phyloP scores from a whole-genome alignment of 2,113 vertebrate species.

The Aramus guarauna region DNA sequence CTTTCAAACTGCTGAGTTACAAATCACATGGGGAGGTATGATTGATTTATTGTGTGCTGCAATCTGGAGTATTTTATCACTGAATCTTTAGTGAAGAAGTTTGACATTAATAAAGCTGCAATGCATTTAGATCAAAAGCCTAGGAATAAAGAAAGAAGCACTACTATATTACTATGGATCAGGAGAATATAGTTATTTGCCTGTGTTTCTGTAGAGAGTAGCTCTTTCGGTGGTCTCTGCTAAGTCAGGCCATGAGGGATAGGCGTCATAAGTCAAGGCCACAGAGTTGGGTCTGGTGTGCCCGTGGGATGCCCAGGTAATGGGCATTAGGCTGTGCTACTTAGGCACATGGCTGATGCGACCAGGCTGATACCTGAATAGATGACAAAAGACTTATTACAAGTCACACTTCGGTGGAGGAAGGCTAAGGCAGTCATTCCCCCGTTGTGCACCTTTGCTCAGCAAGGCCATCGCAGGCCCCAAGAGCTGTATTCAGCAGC shows the following conservation, averaged over 20 bases:
- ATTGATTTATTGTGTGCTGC: constrained; percentile 33
- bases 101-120: not conserved
- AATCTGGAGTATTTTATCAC: constrained; percentile 37
- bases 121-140: not conserved
- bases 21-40: not conserved
- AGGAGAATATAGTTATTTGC: not conserved
- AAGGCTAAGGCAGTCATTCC: not conserved
- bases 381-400: not conserved
- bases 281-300: not conserved
- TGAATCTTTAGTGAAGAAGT: constrained; percentile 15
- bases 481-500: not conserved
- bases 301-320: not conserved
- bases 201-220: not conserved
- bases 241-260: not conserved
- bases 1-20: constrained; percentile 14
- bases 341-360: not conserved
- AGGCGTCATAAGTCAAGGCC: not conserved
- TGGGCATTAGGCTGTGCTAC: not conserved
- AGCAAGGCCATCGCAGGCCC: not conserved
- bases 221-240: rapidly evolving
- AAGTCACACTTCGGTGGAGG: not conserved
- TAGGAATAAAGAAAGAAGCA: not conserved
- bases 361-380: not conserved
- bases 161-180: not conserved
- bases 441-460: not conserved